Conservation (phyloP, 2,113 vertebrate species). For the Oryzias woworae region DNA sequence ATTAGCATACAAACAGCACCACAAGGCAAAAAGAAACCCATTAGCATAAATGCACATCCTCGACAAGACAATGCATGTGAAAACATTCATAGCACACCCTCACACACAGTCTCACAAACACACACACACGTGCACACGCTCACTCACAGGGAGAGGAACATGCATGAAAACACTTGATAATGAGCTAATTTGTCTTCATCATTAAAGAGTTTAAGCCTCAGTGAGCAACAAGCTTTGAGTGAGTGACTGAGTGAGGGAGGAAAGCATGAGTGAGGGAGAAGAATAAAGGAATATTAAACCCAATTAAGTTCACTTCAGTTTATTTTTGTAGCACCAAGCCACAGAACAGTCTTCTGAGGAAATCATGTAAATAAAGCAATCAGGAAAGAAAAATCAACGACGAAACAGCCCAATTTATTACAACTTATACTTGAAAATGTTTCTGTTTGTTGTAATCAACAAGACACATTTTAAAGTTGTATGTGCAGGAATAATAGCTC, state of each 20-base stretch:
- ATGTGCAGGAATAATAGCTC: no score
- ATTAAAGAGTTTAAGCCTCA: slow-evolving; percentile 54
- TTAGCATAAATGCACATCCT: neutral
- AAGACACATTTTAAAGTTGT: no score
- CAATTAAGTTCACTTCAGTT: neutral
- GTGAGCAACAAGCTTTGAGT: slow-evolving; percentile 29
- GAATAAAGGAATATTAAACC: neutral
- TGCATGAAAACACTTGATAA: slow-evolving; percentile 50
- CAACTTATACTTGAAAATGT: no score
- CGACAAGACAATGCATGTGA: slow-evolving; percentile 7
- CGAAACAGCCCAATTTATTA: no score
- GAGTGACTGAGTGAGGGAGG: slow-evolving; percentile 20
- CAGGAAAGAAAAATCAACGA: no score
- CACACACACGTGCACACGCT: neutral
- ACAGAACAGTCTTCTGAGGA: neutral
- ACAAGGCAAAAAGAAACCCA: neutral
- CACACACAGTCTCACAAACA: neutral
- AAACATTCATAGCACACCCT: neutral
- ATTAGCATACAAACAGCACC: slow-evolving; percentile 27
- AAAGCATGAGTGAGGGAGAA: slow-evolving; percentile 1
- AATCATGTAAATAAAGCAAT: neutral
- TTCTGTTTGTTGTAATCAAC: no score
- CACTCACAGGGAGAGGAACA: neutral
- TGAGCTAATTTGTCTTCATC: slow-evolving; percentile 66
- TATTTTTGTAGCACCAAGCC: slow-evolving; percentile 2